Conservation (phyloP, 2,113 vertebrate genomes). For the Cromileptes altivelis region DNA sequence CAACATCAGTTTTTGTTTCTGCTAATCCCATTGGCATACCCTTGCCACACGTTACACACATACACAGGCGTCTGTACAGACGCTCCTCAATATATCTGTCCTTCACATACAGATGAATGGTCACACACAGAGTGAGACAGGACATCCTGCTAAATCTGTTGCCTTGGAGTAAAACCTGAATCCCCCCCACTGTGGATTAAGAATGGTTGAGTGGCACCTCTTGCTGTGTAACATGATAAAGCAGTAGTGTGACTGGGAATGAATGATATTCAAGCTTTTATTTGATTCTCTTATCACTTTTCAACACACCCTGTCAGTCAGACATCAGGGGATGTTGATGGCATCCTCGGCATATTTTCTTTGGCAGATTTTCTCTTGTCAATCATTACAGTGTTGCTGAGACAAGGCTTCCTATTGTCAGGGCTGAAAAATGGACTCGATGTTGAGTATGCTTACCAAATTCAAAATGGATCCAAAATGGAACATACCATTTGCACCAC, state of each 20-base stretch:
- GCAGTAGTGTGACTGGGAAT: neutral
- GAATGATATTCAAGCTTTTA: constrained; percentile 1
- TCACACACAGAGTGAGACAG: constrained; percentile 29
- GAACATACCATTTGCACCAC: neutral
- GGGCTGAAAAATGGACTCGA: neutral
- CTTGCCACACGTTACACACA: constrained; percentile 35
- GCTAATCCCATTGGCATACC: constrained; percentile 61
- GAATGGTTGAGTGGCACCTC: constrained; percentile 31
- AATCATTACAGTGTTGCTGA: neutral
- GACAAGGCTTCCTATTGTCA: constrained; percentile 6
- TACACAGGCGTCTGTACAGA: constrained; percentile 5
- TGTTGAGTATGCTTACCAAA: neutral
- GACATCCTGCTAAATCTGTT: constrained; percentile 36
- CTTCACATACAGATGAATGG: constrained; percentile 28
- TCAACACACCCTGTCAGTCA: constrained; percentile 18
- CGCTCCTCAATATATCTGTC: constrained; percentile 9
- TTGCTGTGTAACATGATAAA: constrained; percentile 44
- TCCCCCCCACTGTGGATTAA: constrained; percentile 24
- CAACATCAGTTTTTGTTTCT: constrained; percentile 62
- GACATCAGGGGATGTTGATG: neutral
- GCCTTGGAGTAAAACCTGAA: constrained; percentile 8
- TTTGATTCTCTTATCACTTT: constrained; percentile 31
- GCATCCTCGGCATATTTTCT: neutral
- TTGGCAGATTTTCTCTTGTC: constrained; percentile 9
- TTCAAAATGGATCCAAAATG: neutral